Conservation (phyloP, 35 echinoderm and acorn worm species). For the Acanthaster planci region DNA sequence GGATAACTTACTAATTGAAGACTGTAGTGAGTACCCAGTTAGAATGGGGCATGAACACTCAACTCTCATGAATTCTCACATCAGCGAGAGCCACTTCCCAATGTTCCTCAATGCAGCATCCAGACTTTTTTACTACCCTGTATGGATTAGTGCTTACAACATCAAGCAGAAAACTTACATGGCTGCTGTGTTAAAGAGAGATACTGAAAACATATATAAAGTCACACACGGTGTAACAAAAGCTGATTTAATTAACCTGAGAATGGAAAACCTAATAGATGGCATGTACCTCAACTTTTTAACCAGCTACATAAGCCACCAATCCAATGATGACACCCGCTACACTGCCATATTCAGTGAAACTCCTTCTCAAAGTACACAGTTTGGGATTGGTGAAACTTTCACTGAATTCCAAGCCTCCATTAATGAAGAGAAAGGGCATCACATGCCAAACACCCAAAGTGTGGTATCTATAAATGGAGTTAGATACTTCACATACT, state of each 20-base stretch:
- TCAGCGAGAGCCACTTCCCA: slow-evolving; percentile 62
- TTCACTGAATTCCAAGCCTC: slow-evolving; percentile 11
- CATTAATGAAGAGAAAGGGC: not conserved
- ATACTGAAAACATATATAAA: not conserved
- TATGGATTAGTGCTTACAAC: slow-evolving; percentile 77
- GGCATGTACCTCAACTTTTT: slow-evolving; percentile 53
- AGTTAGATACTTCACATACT: slow-evolving; percentile 58
- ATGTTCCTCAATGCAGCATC: slow-evolving; percentile 55
- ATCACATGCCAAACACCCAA: slow-evolving; percentile 47
- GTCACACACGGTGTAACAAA: slow-evolving; percentile 31
- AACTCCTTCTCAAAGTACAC: slow-evolving; percentile 21
- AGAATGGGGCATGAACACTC: not conserved
- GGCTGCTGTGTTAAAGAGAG: slow-evolving; percentile 51
- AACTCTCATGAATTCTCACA: slow-evolving; percentile 40
- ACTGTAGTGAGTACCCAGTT: slow-evolving; percentile 39
- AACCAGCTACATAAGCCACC: slow-evolving; percentile 57
- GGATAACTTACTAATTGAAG: slow-evolving; percentile 35
- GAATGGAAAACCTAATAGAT: slow-evolving; percentile 2
- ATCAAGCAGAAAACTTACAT: slow-evolving; percentile 61
- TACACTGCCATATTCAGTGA: slow-evolving; percentile 52
- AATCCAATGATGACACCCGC: slow-evolving; percentile 48
- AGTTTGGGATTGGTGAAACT: slow-evolving; percentile 39
- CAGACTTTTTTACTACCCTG: slow-evolving; percentile 40
- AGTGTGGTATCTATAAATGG: slow-evolving; percentile 46
- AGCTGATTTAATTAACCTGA: slow-evolving; percentile 38